These are phyloP conservation scores for Thera britannica DNA, from an alignment of 2,888 invertebrate genomes.

Conservation along the genomic window DNA sequence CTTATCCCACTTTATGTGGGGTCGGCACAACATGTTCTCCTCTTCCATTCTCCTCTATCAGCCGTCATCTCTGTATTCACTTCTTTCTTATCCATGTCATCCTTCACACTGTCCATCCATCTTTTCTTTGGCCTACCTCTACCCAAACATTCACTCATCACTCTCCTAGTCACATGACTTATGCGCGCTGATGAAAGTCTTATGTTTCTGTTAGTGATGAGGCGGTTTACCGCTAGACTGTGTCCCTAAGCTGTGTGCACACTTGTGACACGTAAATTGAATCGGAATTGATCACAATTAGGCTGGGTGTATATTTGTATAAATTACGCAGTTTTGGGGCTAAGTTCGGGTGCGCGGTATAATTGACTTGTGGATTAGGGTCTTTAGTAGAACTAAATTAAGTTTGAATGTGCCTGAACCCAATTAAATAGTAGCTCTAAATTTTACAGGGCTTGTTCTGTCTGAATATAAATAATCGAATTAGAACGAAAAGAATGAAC, in stretches of 20 bases:
- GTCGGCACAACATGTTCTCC: too few species aligned
- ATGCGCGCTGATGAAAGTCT: background rate
- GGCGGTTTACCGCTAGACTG: constrained; percentile 3
- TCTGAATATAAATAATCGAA: background rate
- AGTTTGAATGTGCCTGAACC: constrained; percentile 5
- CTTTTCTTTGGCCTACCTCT: too few species aligned
- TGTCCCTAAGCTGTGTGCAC: constrained; percentile 27
- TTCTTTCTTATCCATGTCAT: too few species aligned
- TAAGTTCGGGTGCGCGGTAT: constrained; percentile 25
- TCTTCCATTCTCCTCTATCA: too few species aligned
- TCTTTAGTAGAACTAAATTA: constrained; percentile 8
- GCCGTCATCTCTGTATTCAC: too few species aligned
- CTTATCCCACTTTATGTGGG: too few species aligned
- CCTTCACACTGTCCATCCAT: too few species aligned
- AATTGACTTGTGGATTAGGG: constrained; percentile 26
- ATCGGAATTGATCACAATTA: constrained; percentile 42
- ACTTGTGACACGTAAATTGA: constrained; percentile 40
- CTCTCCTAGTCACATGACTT: too few species aligned
- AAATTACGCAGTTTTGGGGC: constrained; percentile 31
- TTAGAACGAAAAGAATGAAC: too few species aligned
- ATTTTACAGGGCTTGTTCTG: background rate
- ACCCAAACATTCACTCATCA: too few species aligned
- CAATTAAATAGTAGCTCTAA: background rate
- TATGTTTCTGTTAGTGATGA: background rate
- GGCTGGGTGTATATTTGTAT: constrained; percentile 34